Evolutionary conservation across 2,888 invertebrate species (phyloP), one percentile per base, ranked within the genome.

Genomic region (Poecilus cupreus): DNA sequence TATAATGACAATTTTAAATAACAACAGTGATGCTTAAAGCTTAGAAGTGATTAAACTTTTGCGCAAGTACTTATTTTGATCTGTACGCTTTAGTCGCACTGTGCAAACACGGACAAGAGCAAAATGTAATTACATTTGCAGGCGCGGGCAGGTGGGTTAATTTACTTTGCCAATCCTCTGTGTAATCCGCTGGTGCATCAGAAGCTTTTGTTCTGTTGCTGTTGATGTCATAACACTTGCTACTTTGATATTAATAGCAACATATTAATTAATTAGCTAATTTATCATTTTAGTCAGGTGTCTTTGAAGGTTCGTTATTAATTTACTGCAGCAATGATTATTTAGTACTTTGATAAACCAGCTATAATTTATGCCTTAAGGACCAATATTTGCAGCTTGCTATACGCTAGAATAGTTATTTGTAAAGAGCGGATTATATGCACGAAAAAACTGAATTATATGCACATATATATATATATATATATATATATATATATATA

Each of bases 81-180:
- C 60, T 32, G 3, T 16, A 10, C 0, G 37, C 18, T 68, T 57
- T 68, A 18, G 3, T 68, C 37, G 13, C 37, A n/a, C 8, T 37
- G 37, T 32, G 64, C 16, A 37, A 32, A 64, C 18, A 20, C 16
- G 51, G 51, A 57, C 43, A 43, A 43, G 43, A 3, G 39, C 43
- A 24, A 24, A 78, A 78, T 60, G 60, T 78, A 78, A 78, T 78
- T 78, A 64, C 60, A 78, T 78, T 78, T 64, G 22, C 22, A 57
- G 64, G 37, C 64, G 37, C 37, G 64, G 57, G 77, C 60, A 78
- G 64, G 64, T 78, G 60, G 57, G 24, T 78, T 60, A 78, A 64
- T 78, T 78, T 78, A 76, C 60, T 26, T 64, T 39, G 60, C 64
- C 64, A 64, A 78, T 78, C 64, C 78, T 18, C 26, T 46, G 75